A percentile compares a stretch with the other conserved stretches of the same genome.
Conservation (phyloP, 2,888 invertebrate genomes). For the Iselma pallidipennis region DNA sequence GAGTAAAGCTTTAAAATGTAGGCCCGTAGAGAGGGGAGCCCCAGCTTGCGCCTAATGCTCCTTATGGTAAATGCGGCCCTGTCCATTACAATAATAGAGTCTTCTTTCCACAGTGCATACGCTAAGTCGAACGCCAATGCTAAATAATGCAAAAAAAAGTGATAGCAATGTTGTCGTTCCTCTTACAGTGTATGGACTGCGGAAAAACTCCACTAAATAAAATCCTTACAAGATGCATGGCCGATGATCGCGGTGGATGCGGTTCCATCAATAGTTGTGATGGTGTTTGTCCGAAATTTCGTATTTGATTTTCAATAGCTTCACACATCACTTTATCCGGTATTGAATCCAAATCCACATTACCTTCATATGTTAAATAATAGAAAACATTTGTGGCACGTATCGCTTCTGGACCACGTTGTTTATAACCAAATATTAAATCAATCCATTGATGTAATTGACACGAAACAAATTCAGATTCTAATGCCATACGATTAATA, state of each 20-base stretch:
- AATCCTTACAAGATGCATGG: constrained; percentile 81
- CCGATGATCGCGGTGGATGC: constrained; percentile 95
- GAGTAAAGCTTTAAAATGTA: no score
- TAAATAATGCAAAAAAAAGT: no score
- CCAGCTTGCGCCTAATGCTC: no score
- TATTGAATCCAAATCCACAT: constrained; percentile 89
- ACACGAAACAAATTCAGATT: constrained; percentile 99
- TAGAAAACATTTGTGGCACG: constrained; percentile 99
- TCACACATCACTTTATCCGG: constrained; percentile 89
- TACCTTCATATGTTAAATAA: constrained; percentile 98
- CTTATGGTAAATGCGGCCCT: no score
- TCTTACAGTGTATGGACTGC: no score
- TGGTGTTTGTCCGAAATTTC: constrained; percentile 98
- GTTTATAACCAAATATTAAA: constrained; percentile 99
- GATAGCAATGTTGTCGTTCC: no score
- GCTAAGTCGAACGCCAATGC: no score
- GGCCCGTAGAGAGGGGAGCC: no score
- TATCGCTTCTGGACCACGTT: constrained; percentile 97
- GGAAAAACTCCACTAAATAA: constrained; percentile 1
- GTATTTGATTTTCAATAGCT: constrained; percentile 95
- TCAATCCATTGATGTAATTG: constrained; percentile 99
- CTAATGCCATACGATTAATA: constrained; percentile 97
- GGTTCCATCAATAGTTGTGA: constrained; percentile 97
- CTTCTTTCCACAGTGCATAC: no score
- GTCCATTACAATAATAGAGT: no score